Evolutionary conservation across 2,113 vertebrate species (phyloP).

Genomic region (Fulica atra): DNA sequence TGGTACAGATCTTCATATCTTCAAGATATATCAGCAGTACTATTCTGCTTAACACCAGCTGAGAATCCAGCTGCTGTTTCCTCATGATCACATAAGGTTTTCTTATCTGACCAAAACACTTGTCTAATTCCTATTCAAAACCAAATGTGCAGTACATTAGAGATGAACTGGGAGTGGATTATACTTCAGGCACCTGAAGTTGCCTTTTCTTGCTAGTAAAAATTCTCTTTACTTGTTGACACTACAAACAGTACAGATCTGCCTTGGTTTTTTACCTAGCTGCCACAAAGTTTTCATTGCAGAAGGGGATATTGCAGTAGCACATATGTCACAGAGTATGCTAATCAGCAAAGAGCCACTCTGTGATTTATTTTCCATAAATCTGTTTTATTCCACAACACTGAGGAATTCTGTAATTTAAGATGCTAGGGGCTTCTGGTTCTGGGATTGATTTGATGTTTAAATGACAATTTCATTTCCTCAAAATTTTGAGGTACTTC

Average conservation of each 20-base stretch:
- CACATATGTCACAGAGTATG: neutral
- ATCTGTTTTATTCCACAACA: neutral
- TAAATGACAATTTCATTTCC: neutral
- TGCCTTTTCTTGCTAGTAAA: neutral
- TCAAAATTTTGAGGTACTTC: neutral
- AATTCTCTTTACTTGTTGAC: neutral
- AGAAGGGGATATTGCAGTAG: neutral
- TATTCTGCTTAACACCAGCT: neutral
- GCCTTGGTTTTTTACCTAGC: neutral
- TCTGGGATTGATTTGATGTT: neutral
- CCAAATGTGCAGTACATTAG: neutral
- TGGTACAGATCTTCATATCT: neutral
- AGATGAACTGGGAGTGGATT: neutral
- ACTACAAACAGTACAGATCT: neutral
- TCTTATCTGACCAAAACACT: constrained; percentile 42
- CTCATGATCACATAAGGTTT: neutral
- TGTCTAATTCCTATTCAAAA: neutral
- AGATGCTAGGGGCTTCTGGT: neutral
- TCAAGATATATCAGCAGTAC: neutral
- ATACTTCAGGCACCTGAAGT: neutral
- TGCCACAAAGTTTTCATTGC: neutral
- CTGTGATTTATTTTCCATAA: neutral
- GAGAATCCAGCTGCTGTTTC: neutral
- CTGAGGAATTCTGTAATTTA: neutral
- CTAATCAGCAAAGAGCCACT: neutral